Evolutionary conservation across 1,140 invertebrate genomes (phyloP).

Genomic region (Vanessa tameamea): DNA sequence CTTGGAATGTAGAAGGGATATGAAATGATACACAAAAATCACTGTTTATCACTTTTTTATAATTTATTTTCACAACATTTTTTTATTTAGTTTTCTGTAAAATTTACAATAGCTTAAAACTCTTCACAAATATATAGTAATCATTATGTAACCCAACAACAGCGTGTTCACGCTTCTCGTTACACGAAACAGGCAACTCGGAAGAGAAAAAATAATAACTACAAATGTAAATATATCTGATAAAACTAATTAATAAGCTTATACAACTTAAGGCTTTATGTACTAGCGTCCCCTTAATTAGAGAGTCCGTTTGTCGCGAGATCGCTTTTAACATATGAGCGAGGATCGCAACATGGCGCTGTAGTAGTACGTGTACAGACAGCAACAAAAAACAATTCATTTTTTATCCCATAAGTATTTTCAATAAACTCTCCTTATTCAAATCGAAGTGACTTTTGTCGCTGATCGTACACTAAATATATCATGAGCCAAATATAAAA

Average conservation of each 20-base stretch:
- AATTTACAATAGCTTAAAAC: constrained; percentile 81
- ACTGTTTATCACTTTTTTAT: constrained; percentile 80
- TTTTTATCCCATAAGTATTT: neutral
- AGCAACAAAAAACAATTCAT: constrained; percentile 25
- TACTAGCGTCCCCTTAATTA: constrained; percentile 66
- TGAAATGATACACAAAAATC: constrained; percentile 63
- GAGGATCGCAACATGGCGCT: constrained; percentile 38
- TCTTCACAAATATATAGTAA: constrained; percentile 79
- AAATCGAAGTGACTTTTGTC: constrained; percentile 10
- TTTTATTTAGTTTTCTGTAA: constrained; percentile 80
- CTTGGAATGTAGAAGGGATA: constrained; percentile 13
- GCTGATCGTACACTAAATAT: constrained; percentile 26
- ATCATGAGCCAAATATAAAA: constrained; percentile 19
- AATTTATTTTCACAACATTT: constrained; percentile 81
- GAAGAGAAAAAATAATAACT: constrained; percentile 69
- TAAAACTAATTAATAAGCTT: constrained; percentile 70
- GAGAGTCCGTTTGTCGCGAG: constrained; percentile 65
- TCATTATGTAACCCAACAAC: constrained; percentile 70
- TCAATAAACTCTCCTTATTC: neutral
- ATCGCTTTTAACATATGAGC: constrained; percentile 75
- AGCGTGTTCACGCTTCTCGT: constrained; percentile 50
- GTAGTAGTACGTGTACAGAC: constrained; percentile 22
- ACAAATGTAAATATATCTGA: constrained; percentile 73
- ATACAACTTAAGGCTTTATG: constrained; percentile 66
- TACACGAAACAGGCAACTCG: constrained; percentile 69